These are phyloP conservation scores for Cheilosia vulpina DNA, from an alignment of 2,888 invertebrate genomes.

Conservation along the genomic window DNA sequence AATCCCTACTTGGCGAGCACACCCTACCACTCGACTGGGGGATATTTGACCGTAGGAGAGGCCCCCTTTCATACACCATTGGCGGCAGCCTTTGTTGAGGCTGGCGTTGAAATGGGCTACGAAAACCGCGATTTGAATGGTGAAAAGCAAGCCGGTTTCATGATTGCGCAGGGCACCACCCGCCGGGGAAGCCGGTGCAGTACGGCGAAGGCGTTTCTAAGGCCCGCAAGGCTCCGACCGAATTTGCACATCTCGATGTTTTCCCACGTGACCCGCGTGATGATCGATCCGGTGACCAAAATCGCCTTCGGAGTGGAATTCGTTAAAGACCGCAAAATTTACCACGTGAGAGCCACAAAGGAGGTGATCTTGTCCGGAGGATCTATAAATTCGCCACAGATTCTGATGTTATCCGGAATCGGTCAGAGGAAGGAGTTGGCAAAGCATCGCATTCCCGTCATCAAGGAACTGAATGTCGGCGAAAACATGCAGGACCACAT, in stretches of 20 bases:
- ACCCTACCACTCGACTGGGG: constrained; percentile 91
- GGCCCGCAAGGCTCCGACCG: constrained; percentile 90
- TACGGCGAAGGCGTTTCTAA: constrained; percentile 93
- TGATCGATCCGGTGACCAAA: constrained; percentile 89
- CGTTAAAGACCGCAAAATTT: constrained; percentile 88
- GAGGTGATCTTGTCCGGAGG: constrained; percentile 96
- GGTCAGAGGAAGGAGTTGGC: constrained; percentile 89
- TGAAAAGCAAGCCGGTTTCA: constrained; percentile 93
- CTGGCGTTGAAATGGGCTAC: constrained; percentile 93
- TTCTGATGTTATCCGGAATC: constrained; percentile 96
- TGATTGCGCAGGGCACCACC: constrained; percentile 93
- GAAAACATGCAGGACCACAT: constrained; percentile 95
- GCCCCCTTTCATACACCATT: constrained; percentile 94
- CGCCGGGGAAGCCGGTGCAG: constrained; percentile 93
- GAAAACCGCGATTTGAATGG: constrained; percentile 94
- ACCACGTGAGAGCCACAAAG: constrained; percentile 90
- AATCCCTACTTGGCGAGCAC: constrained; percentile 93
- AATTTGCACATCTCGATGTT: constrained; percentile 94
- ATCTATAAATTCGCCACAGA: constrained; percentile 95
- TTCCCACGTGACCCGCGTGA: constrained; percentile 90
- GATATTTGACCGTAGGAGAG: constrained; percentile 93
- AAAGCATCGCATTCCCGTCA: constrained; percentile 90
- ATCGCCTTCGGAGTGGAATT: constrained; percentile 93
- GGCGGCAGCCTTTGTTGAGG: constrained; percentile 92
- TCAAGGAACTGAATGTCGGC: constrained; percentile 93